Evolutionary conservation across 2,888 invertebrate species (phyloP), one percentile per base, ranked within the genome.

Genomic region (Meganola albula): DNA sequence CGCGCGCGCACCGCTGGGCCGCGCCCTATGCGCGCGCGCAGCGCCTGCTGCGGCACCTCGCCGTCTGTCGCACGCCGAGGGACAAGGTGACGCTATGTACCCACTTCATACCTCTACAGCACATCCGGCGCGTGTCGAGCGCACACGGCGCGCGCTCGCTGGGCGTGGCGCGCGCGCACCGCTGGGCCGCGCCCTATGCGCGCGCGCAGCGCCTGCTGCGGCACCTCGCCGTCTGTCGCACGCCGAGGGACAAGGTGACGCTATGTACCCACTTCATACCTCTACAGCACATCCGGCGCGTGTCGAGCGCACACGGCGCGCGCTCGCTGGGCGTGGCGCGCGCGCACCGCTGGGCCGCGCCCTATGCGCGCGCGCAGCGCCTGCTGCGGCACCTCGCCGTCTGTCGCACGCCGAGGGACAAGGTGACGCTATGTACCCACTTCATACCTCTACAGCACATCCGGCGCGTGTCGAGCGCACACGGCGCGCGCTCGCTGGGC

Each of bases 11-110:
- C 56, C 90, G 94, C 63, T 92, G 93, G 61, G 98, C 98, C 64
- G 96, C 96, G 61, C 98, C 98, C 8, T 98, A 96, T 97, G 92
- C 95, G 11, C 94, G 96, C 60, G 97, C 97, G 23, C 97, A 98
- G 79, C 91, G 93, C 37, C 95, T 96, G 66, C 89, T 98, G 32
- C 89, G 91, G 31, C 92, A 94, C 51, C 92, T 98, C 67, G 92
- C 95, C 44, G 96, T 96, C 8, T 97, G 95, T 78, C 93, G 94
- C 78, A 95, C 96, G 8, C 95, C 96, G 5, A 84, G 91, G 29
- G 96, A 96, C 74, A 63, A 63, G 59, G 59, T 20, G n/a, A 3
- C 20, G 3, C 4, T 20, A 7, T 7, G 8, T 2, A 3, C n/a
- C 3, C n/a, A n/a, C n/a, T n/a, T n/a, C n/a, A n/a, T n/a, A n/a